Base-by-base conservation (phyloP, 2,888 invertebrate species). In the Heliconius hortense region DNA sequence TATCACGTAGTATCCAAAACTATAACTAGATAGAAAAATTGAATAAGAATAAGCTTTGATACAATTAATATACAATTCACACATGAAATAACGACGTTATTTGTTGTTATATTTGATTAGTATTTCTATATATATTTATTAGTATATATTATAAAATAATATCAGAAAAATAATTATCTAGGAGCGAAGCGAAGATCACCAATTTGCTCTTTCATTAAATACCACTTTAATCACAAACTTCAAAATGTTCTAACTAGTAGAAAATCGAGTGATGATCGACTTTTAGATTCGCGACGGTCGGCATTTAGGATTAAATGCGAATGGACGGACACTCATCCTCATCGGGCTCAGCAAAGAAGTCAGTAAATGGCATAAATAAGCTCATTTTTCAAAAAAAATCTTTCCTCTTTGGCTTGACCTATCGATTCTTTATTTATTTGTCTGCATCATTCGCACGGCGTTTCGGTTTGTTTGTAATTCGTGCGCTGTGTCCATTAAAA, bases 391-490 rank as follows among this genome's bases (percentile, higher is more conserved):
- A 87, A 83, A 87, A 83, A 88, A 87, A 82, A 82, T 83, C 82
- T 81, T 85, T 83, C 80, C 84, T 80, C 79, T 81, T 79, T 80
- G 82, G 81, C 82, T 81, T 82, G 81, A 84, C 86, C 86, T 87
- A 88, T 89, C 88, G 86, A 84, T 82, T 86, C 86, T 88, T 87
- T 89, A 91, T 91, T 91, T 89, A 90, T 90, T 88, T 88, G 87
- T 87, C 87, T 88, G 86, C 82, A 79, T 84, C 82, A 84, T 81
- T 82, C 82, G 78, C 78, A 78, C 79, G 73, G 72, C 77, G 78
- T 76, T 79, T 78, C 76, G 81, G 81, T 82, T 80, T 81, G 82
- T 82, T 86, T 83, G 82, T 82, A 80, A 82, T 83, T 82, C 81
- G 77, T 79, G 79, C 79, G 68, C 60, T 73, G 78, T 78, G 70